Evolutionary conservation across 2,113 vertebrate species (phyloP), one percentile per base, ranked within the genome.

Genomic region (Larimichthys crocea): DNA sequence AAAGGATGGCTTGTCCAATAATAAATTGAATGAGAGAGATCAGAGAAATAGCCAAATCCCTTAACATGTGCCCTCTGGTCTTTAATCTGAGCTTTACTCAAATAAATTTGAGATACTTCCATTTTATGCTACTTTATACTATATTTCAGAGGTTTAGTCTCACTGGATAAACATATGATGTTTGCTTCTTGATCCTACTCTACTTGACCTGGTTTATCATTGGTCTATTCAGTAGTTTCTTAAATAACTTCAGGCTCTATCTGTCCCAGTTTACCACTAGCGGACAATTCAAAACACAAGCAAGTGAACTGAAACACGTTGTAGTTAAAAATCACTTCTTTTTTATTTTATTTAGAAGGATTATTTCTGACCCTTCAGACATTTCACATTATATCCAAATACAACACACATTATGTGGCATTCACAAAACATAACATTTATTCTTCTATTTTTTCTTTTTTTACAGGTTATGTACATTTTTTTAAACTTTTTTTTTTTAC

Each of bases 381-480:
- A 70, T 75, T 59, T 24, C 82, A 84, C 50, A 79, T 79, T 20
- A 60, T 79, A 70, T 87, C 29, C 20, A 79, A 75, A 79, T 61
- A 91, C 73, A 82, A 80, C 49, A 90, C 55, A 87, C 35, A 24
- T 29, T 69, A 85, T 71, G 61, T 70, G 56, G 40, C 59, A 66
- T 82, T 81, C 86, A 90, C 83, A 81, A 86, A 89, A 82, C 78
- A 78, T 70, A 53, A 1, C 1, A 0, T 10, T 87, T 88, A 85
- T 79, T 79, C 61, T 83, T 11, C 26, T 79, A 89, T 86, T 86
- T 50, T 92, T 48, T 79, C 89, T 86, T 86, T 49, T 79, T 92
- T 87, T 87, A 85, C 74, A 91, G 17, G 63, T 74, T 90, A 89
- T 89, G 29, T 84, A 90, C 78, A 91, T 89, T 90, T 90, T 86